These are phyloP conservation scores for Mizuhopecten yessoensis DNA, from an alignment of 1,140 invertebrate species.

Conservation along the genomic window DNA sequence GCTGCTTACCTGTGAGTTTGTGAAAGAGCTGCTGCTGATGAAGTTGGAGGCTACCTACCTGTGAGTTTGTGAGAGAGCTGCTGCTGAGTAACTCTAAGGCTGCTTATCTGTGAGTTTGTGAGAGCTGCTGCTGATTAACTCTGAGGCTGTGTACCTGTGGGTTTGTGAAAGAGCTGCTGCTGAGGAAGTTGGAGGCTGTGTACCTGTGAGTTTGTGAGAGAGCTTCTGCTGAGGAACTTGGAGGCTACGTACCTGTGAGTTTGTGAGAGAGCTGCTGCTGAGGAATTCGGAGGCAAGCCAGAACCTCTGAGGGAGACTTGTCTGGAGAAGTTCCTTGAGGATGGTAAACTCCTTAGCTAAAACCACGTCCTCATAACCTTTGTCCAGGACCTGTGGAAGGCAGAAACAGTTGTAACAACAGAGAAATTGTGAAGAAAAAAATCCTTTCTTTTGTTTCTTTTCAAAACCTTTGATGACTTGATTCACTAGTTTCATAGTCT, in stretches of 20 bases:
- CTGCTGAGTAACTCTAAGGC: constrained; percentile 78
- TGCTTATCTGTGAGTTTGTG: not conserved
- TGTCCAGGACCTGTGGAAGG: constrained; percentile 72
- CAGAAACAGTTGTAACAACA: not conserved
- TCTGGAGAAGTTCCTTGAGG: constrained; percentile 75
- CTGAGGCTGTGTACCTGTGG: too few relatives aligned
- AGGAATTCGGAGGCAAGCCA: constrained; percentile 78
- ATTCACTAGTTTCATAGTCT: too few relatives aligned
- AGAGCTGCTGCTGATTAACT: not conserved
- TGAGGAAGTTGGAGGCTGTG: too few relatives aligned
- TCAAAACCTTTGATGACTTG: too few relatives aligned
- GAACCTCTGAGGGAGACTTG: constrained; percentile 72
- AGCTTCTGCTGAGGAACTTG: constrained; percentile 77
- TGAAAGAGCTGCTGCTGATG: constrained; percentile 73
- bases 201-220: constrained; percentile 51
- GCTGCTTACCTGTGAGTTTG: too few relatives aligned
- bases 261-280: constrained; percentile 73
- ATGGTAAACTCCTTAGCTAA: constrained; percentile 74
- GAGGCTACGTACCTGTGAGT: constrained; percentile 75
- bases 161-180: too few relatives aligned
- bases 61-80: constrained; percentile 70
- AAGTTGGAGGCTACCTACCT: constrained; percentile 78
- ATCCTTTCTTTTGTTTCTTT: too few relatives aligned
- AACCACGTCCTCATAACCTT: constrained; percentile 74
- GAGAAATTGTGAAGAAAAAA: not conserved